These are phyloP conservation scores for Onthophagus taurus DNA, from an alignment of 1,140 invertebrate genomes.

Conservation along the genomic window DNA sequence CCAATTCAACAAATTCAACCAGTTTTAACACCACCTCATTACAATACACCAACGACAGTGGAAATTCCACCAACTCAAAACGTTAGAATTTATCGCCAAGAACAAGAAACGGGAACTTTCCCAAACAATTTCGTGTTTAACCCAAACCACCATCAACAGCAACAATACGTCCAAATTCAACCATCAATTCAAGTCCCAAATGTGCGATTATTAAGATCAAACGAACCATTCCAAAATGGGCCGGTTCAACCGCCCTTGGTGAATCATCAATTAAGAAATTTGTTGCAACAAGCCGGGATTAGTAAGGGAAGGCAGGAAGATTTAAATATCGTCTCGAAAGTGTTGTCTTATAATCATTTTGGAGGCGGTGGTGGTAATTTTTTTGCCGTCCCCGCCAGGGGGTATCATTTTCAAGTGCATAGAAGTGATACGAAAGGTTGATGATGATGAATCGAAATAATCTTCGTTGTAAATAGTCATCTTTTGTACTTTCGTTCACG, in stretches of 20 bases:
- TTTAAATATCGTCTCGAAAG: slow-evolving; percentile 69
- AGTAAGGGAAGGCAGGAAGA: slow-evolving; percentile 52
- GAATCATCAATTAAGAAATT: slow-evolving; percentile 52
- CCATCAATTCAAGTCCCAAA: slow-evolving; percentile 6
- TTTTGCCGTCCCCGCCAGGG: too few relatives aligned
- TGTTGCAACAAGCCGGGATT: slow-evolving; percentile 54
- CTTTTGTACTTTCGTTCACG: too few relatives aligned
- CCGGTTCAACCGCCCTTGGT: slow-evolving; percentile 32
- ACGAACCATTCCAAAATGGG: slow-evolving; percentile 12
- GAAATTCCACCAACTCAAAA: slow-evolving; percentile 14
- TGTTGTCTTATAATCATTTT: slow-evolving; percentile 60
- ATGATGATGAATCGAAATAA: too few relatives aligned
- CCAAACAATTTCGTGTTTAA: slow-evolving; percentile 11
- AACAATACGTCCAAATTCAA: slow-evolving; percentile 1
- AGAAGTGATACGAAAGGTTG: too few relatives aligned
- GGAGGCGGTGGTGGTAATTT: too few relatives aligned
- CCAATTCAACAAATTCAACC: slow-evolving; percentile 6
- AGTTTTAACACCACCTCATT: slow-evolving; percentile 11
- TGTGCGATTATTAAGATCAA: slow-evolving; percentile 15
- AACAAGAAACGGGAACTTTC: slow-evolving; percentile 39
- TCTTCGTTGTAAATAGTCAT: too few relatives aligned
- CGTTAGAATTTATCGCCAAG: slow-evolving; percentile 40
- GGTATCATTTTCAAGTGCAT: too few relatives aligned
- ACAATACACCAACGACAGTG: neutral
- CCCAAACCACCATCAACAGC: too few relatives aligned